Percentiles rank a stretch among this genome's conserved stretches.
Conservation (phyloP, 2,888 invertebrate species). For the Eudemis profundana region DNA sequence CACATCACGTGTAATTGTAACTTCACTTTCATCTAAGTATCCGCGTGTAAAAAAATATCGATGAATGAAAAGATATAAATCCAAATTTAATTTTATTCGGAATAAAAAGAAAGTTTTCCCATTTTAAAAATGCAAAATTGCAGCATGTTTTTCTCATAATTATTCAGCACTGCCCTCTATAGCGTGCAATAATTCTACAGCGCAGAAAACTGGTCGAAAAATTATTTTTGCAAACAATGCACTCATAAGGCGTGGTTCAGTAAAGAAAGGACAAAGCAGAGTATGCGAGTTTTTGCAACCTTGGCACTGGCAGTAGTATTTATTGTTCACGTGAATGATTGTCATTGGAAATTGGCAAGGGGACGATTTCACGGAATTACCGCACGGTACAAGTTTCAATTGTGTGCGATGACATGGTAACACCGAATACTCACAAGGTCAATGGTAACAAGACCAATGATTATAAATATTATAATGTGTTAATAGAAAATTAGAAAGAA, state of each 20-base stretch:
- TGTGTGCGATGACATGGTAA: constrained; percentile 7
- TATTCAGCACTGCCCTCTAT: too few relatives aligned
- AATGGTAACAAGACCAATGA: neutral
- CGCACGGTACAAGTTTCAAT: constrained; percentile 17
- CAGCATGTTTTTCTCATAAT: too few relatives aligned
- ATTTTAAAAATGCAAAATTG: too few relatives aligned
- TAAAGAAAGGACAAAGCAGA: neutral
- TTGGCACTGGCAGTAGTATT: constrained; percentile 6
- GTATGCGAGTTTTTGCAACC: neutral
- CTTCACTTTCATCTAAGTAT: too few relatives aligned
- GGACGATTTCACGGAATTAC: constrained; percentile 29
- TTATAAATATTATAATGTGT: too few relatives aligned
- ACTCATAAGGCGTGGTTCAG: neutral
- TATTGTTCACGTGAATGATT: constrained; percentile 32
- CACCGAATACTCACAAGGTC: neutral
- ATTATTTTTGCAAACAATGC: too few relatives aligned
- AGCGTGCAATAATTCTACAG: neutral
- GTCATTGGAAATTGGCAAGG: constrained; percentile 23
- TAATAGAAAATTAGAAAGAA: neutral
- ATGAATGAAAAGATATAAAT: too few relatives aligned
- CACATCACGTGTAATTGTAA: too few relatives aligned
- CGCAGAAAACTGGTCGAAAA: neutral
- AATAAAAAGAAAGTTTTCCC: too few relatives aligned
- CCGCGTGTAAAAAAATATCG: too few relatives aligned
- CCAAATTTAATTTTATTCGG: too few relatives aligned